Evolutionary conservation across 2,797 vertebrate species (phyloP).

Genomic region (Neosilurus mollespiculum): DNA sequence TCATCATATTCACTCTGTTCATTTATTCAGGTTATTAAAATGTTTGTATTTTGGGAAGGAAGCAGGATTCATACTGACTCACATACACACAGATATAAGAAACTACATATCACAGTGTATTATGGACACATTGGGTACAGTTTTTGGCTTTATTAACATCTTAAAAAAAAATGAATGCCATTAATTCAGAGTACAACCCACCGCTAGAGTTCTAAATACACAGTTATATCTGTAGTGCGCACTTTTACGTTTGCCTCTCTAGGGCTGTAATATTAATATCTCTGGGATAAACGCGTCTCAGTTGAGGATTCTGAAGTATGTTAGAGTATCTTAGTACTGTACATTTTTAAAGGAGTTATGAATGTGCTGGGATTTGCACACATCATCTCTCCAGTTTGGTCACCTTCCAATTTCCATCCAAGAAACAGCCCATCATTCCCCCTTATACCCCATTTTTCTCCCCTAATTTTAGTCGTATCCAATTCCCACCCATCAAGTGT

Average conservation of each 20-base stretch:
- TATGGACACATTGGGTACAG: not conserved
- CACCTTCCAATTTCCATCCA: not conserved
- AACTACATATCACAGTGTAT: not conserved
- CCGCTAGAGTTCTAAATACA: not conserved
- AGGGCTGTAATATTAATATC: not conserved
- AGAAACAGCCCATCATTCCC: not conserved
- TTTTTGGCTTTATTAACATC: slow-evolving; percentile 1
- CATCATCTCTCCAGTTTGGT: not conserved
- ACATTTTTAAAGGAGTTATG: not conserved
- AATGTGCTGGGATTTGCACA: not conserved
- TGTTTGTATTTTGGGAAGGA: not conserved
- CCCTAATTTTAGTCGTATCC: too few relatives aligned
- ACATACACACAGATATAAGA: not conserved
- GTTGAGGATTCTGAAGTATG: slow-evolving; percentile 1
- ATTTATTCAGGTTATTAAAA: not conserved
- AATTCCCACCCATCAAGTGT: too few relatives aligned
- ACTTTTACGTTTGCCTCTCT: not conserved
- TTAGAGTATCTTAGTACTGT: not conserved
- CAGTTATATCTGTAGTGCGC: not conserved
- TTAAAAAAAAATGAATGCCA: not conserved
- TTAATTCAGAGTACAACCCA: too few relatives aligned
- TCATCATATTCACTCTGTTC: not conserved
- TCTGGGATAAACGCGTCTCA: not conserved
- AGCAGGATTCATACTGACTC: not conserved
- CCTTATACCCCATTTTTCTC: too few relatives aligned